Evolutionary conservation across 2,888 invertebrate species (phyloP), one percentile per base, ranked within the genome.

Genomic region (Drosophila seclusa): DNA sequence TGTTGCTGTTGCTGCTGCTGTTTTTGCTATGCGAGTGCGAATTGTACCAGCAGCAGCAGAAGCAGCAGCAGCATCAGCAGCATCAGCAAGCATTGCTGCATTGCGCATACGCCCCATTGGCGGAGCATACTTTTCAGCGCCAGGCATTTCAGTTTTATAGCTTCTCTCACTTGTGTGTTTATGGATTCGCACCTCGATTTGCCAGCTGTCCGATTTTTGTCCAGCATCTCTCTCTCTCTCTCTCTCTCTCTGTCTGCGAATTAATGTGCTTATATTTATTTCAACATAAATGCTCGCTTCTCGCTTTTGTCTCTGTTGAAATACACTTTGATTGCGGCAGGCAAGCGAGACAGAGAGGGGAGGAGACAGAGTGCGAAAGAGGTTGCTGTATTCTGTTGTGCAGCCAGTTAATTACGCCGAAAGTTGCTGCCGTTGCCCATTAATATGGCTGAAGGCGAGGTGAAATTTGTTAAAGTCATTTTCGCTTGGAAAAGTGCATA

Each of bases 221-320:
- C 71, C 34, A 48, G 29, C 45, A 24, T 21, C 21, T 45, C 7
- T 16, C 5, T 18, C 4, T 4, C 31, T 21, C 7, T 2, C 36
- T 16, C 34, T 34, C 8, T 29, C 52, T 50, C 11, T 24, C 38
- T 16, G 34, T n/a, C 6, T 7, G 29, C 50, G 58, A 90, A 91
- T 92, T 92, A 91, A 92, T 92, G 91, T 83, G 84, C 85, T 90
- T 91, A 91, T 92, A 92, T 92, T 91, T 55, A 38, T 55, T 27
- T 92, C 90, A 91, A 79, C 83, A 79, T 76, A 91, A 92, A 91
- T 91, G 88, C 81, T 82, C 82, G 87, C 75, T 85, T 84, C 59
- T 73, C 67, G 68, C 80, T 73, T 64, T 75, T 82, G 74, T 78
- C 69, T 84, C 82, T 69, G 66, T 62, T 74, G 69, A 73, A 81